phyloP scores from a whole-genome alignment of 1,140 invertebrate species.

The Diorhabda carinulata region DNA sequence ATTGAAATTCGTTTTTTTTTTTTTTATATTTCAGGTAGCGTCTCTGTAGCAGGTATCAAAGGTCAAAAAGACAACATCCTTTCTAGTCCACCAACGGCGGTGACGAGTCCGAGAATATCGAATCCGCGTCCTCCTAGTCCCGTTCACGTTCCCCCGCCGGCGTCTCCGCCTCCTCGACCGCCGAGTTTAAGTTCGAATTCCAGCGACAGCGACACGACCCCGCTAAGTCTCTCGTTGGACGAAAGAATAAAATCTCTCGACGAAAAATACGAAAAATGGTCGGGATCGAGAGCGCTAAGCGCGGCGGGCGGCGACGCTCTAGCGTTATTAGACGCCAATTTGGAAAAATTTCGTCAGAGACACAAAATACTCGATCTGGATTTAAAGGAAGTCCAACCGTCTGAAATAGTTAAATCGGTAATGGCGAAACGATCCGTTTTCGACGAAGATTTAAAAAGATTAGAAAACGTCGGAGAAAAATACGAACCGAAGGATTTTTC shows the following conservation, averaged over 20 bases:
- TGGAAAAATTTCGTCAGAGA: conserved; percentile 54
- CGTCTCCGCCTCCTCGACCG: conserved; percentile 57
- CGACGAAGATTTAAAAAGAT: conserved; percentile 89
- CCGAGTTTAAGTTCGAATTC: conserved; percentile 58
- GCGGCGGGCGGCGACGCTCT: conserved; percentile 56
- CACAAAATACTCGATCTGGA: conserved; percentile 60
- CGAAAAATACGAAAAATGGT: conserved; percentile 90
- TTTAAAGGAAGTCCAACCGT: conserved; percentile 71
- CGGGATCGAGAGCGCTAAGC: conserved; percentile 59
- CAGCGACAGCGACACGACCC: conserved; percentile 55
- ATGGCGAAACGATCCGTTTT: conserved; percentile 90
- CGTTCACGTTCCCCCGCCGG: conserved; percentile 52
- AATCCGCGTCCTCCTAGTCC: conserved; percentile 43
- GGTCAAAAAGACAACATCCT: conserved; percentile 44
- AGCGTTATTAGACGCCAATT: conserved; percentile 56
- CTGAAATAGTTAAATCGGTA: conserved; percentile 89
- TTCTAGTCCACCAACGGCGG: conserved; percentile 46
- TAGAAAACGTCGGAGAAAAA: conserved; percentile 85
- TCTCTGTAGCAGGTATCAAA: conserved; percentile 46
- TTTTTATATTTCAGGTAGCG: conserved; percentile 33
- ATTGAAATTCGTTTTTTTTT: conserved; percentile 1
- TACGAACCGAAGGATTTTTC: conserved; percentile 71
- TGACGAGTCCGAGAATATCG: conserved; percentile 46
- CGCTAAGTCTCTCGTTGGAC: conserved; percentile 69
- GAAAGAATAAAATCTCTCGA: conserved; percentile 81